A percentile compares a stretch with the other conserved stretches of the same genome.
phyloP scores from a whole-genome alignment of 2,113 vertebrate species.

The Pseudopodoces humilis region DNA sequence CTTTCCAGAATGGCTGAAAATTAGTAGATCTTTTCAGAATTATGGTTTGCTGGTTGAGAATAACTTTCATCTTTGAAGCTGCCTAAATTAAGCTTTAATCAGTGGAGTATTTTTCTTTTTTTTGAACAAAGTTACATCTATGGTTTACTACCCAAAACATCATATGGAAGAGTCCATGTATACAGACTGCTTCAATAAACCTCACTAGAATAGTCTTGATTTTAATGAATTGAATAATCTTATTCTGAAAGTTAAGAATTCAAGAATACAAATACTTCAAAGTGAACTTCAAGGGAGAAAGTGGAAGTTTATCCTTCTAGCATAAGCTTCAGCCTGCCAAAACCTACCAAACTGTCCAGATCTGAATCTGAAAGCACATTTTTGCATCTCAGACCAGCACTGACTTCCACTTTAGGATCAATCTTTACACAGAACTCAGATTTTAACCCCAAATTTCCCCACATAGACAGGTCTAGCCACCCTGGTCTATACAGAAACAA shows the following conservation, averaged over 20 bases:
- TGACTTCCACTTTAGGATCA: neutral
- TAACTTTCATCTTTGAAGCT: neutral
- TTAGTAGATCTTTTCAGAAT: neutral
- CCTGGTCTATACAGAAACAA: neutral
- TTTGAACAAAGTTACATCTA: neutral
- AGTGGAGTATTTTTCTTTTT: neutral
- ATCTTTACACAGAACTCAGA: neutral
- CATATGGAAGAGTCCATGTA: neutral
- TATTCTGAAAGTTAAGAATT: neutral
- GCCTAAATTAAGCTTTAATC: neutral
- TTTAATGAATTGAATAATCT: neutral
- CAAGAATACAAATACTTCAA: neutral
- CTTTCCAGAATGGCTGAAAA: neutral
- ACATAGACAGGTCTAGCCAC: neutral
- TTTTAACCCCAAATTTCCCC: neutral
- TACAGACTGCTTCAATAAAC: neutral
- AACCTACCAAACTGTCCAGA: neutral
- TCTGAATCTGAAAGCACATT: neutral
- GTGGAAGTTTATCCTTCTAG: neutral
- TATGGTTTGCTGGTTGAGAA: neutral
- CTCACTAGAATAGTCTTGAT: neutral
- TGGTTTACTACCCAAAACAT: neutral
- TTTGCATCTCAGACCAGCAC: neutral
- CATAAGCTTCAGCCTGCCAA: neutral
- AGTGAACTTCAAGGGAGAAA: neutral